phyloP scores from a whole-genome alignment of 92 coral and sea anemone species.

The Phenganax subtilis region DNA sequence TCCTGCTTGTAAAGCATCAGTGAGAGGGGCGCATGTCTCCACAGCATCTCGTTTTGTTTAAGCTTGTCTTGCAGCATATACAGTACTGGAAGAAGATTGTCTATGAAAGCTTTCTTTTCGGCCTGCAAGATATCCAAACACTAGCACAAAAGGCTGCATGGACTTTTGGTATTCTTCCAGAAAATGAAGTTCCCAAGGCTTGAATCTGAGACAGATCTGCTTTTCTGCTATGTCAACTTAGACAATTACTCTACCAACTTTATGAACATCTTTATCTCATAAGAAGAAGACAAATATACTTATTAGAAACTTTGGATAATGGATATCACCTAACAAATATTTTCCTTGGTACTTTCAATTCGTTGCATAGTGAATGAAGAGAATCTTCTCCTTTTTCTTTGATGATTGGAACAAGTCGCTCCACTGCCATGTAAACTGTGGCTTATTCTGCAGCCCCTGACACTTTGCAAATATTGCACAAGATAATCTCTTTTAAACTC shows the following conservation, averaged over 20 bases:
- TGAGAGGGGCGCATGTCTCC: conserved; percentile 13
- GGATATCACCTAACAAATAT: not conserved
- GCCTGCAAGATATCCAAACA: conserved; percentile 19
- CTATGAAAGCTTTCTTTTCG: conserved; percentile 14
- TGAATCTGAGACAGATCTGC: conserved; percentile 6
- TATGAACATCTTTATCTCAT: no score
- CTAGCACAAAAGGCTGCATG: conserved; percentile 26
- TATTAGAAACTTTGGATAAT: not conserved
- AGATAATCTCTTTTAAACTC: conserved; percentile 9
- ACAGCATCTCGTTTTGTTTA: conserved; percentile 11
- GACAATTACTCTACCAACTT: not conserved
- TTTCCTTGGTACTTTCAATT: conserved; percentile 26
- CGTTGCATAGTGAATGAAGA: conserved; percentile 22
- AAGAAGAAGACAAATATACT: no score
- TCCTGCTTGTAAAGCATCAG: conserved; percentile 23
- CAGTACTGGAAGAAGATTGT: conserved; percentile 20
- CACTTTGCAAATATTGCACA: conserved; percentile 10
- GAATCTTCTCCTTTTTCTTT: conserved; percentile 15
- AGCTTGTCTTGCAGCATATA: conserved; percentile 33
- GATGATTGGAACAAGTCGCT: conserved; percentile 24
- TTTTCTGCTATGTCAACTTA: not conserved
- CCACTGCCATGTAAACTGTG: conserved; percentile 19
- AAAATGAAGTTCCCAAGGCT: conserved; percentile 18
- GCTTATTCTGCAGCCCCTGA: not conserved
- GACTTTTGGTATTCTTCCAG: conserved; percentile 14